Conservation (phyloP, 2,888 invertebrate genomes). For the Lasioglossum villosulum region DNA sequence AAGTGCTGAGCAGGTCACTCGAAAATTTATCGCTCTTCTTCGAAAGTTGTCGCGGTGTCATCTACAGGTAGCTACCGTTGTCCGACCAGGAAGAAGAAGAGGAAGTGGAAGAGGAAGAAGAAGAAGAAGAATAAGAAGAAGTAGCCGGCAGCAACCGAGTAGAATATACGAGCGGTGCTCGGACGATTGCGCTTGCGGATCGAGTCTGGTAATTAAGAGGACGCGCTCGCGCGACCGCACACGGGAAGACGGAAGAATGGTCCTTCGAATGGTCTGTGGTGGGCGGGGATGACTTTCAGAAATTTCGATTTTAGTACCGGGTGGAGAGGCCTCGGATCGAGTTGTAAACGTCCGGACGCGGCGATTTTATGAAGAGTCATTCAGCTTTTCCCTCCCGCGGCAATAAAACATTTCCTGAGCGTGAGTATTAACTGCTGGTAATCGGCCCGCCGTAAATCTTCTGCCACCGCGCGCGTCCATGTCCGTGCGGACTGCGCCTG, state of each 20-base stretch:
- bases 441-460: conserved; percentile 46
- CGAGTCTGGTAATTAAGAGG: conserved; percentile 54
- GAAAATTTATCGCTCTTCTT: conserved; percentile 38
- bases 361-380: conserved; percentile 58
- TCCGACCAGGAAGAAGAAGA: conserved; percentile 4
- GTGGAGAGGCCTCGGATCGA: conserved; percentile 43
- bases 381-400: conserved; percentile 47
- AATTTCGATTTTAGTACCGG: conserved; percentile 57
- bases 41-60: conserved; percentile 23
- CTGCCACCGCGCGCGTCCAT: conserved; percentile 17
- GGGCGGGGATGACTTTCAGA: conserved; percentile 53
- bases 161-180: conserved; percentile 13
- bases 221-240: neutral
- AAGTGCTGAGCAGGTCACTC: conserved; percentile 2
- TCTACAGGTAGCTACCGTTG: conserved; percentile 11
- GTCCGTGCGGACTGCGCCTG: conserved; percentile 24
- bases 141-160: neutral
- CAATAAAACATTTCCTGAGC: conserved; percentile 52
- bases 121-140: neutral
- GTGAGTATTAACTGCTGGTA: conserved; percentile 35
- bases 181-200: conserved; percentile 29
- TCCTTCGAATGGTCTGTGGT: neutral
- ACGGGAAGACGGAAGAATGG: conserved; percentile 32
- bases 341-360: conserved; percentile 55
- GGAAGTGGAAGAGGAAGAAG: too few relatives aligned